Evolutionary conservation across 2,888 invertebrate species (phyloP).

Genomic region (Netelia virgata): DNA sequence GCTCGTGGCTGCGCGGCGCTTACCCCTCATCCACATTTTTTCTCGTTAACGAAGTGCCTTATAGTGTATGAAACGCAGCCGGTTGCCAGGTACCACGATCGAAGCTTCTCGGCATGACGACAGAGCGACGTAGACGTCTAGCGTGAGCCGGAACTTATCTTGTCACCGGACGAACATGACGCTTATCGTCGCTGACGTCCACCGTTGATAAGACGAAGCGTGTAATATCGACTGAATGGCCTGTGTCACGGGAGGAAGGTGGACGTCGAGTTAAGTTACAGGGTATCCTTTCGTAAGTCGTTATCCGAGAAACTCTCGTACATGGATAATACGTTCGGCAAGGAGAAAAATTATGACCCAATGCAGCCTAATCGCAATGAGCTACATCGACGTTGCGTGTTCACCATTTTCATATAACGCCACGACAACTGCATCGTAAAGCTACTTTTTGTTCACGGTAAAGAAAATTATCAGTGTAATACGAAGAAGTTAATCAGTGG

Average conservation of each 20-base stretch:
- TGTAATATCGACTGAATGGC: neutral
- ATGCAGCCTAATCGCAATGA: neutral
- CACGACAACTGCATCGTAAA: too few species aligned
- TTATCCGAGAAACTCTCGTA: neutral
- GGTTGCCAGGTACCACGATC: neutral
- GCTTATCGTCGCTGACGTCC: neutral
- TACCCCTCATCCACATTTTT: constrained; percentile 34
- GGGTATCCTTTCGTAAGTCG: neutral
- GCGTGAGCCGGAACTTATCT: neutral
- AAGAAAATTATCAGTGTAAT: too few species aligned
- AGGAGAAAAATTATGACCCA: neutral
- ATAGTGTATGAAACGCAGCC: constrained; percentile 1
- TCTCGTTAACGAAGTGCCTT: constrained; percentile 72
- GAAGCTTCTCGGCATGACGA: neutral
- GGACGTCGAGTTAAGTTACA: neutral
- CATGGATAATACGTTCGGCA: neutral
- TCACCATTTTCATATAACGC: too few species aligned
- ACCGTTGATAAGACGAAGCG: neutral
- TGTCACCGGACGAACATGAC: constrained; percentile 7
- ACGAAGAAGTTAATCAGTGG: too few species aligned
- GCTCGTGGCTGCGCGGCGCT: neutral
- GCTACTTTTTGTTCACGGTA: too few species aligned
- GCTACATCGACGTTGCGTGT: too few species aligned
- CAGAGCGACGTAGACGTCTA: neutral
- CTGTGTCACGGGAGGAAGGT: neutral